Evolutionary conservation across 1,140 invertebrate species (phyloP).

Genomic region (Caerostris extrusa): DNA sequence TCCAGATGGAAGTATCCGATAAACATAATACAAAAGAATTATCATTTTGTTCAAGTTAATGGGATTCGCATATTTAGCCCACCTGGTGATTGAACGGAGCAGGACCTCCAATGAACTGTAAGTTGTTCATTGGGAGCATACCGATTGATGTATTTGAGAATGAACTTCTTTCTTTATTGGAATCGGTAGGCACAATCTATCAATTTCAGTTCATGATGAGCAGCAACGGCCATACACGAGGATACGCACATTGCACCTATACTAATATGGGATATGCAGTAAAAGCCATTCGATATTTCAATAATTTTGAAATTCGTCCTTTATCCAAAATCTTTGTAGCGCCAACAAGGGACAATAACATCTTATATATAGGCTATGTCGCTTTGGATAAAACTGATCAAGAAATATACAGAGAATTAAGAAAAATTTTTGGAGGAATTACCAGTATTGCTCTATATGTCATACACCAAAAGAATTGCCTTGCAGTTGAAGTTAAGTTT

Average conservation of each 20-base stretch:
- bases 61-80: too few species aligned
- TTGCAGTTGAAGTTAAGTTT: constrained; percentile 91
- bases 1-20: too few species aligned
- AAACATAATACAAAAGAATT: too few species aligned
- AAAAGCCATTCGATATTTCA: constrained; percentile 80
- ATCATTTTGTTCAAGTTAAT: too few species aligned
- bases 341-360: constrained; percentile 99
- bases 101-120: constrained; percentile 81
- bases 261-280: constrained; percentile 81
- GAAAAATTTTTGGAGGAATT: constrained; percentile 87
- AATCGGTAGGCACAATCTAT: constrained; percentile 83
- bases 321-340: constrained; percentile 99
- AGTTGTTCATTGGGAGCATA: constrained; percentile 84
- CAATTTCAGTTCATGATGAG: constrained; percentile 84
- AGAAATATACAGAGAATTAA: constrained; percentile 88
- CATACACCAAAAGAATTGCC: constrained; percentile 88
- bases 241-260: constrained; percentile 84
- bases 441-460: constrained; percentile 83
- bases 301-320: constrained; percentile 95
- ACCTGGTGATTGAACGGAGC: too few species aligned
- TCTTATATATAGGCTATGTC: constrained; percentile 99
- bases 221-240: constrained; percentile 83
- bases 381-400: constrained; percentile 97
- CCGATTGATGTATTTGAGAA: constrained; percentile 84
- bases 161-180: constrained; percentile 83